Evolutionary conservation across 1,140 invertebrate species (phyloP).

Genomic region (Chionoecetes opilio): DNA sequence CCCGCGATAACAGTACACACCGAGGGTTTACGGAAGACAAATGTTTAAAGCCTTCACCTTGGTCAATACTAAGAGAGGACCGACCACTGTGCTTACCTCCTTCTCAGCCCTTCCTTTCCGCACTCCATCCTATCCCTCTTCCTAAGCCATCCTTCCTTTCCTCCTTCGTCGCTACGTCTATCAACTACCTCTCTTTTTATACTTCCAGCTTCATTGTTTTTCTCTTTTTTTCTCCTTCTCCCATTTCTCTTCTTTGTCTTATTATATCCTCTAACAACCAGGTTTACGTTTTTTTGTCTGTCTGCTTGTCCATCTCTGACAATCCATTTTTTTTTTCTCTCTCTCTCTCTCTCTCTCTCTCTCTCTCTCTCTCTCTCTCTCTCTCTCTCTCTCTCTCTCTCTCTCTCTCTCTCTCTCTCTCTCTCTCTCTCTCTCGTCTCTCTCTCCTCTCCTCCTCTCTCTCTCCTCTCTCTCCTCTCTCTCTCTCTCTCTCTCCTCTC

Average conservation of each 20-base stretch:
- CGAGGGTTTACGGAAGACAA: slow-evolving; percentile 24
- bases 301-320: slow-evolving; percentile 23
- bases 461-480: background rate
- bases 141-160: background rate
- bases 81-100: background rate
- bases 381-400: slow-evolving; percentile 42
- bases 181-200: background rate
- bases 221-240: no score
- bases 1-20: slow-evolving; percentile 58
- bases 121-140: background rate
- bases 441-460: background rate
- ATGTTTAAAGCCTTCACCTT: slow-evolving; percentile 46
- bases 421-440: background rate
- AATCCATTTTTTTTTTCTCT: background rate
- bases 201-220: background rate
- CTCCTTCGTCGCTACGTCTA: background rate
- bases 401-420: slow-evolving; percentile 10
- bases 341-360: background rate
- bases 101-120: background rate
- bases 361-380: background rate
- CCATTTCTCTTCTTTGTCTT: no score
- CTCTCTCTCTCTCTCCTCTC: background rate
- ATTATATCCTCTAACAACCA: no score
- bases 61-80: slow-evolving; percentile 32
- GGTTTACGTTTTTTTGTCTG: no score